A percentile compares a stretch with the other conserved stretches of the same genome.
Conservation (phyloP, 2,888 invertebrate species). For the Agrochola lychnidis region DNA sequence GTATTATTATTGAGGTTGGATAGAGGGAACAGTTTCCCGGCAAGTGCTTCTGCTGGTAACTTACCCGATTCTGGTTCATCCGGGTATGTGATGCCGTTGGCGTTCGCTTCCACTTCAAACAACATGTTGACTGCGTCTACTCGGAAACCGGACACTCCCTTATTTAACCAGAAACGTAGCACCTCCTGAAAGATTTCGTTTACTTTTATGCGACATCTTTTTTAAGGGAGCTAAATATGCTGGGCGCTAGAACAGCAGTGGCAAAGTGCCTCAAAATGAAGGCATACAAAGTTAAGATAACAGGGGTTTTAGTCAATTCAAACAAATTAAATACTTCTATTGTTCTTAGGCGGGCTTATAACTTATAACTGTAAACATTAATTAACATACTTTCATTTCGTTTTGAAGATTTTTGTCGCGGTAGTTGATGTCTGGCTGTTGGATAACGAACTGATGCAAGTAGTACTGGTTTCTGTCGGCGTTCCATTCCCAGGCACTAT, state of each 20-base stretch:
- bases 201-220: constrained; percentile 4
- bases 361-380: not conserved
- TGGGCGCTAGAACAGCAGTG: not conserved
- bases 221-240: not conserved
- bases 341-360: too few relatives aligned
- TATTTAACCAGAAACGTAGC: constrained; percentile 94
- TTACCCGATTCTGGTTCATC: constrained; percentile 90
- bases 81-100: constrained; percentile 76
- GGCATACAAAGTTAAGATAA: not conserved
- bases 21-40: not conserved
- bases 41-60: constrained; percentile 6
- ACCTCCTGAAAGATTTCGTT: constrained; percentile 87
- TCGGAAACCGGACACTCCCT: constrained; percentile 96
- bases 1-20: not conserved
- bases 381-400: constrained; percentile 88
- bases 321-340: too few relatives aligned
- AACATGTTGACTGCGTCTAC: constrained; percentile 92
- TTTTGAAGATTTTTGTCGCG: constrained; percentile 90
- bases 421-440: constrained; percentile 94
- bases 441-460: constrained; percentile 92
- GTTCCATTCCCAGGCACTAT: constrained; percentile 94
- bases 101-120: constrained; percentile 81
- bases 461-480: constrained; percentile 91
- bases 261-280: too few relatives aligned
- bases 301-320: not conserved